Evolutionary conservation across 2,888 invertebrate genomes (phyloP).

Genomic region (Acanthococcus lagerstroemiae): DNA sequence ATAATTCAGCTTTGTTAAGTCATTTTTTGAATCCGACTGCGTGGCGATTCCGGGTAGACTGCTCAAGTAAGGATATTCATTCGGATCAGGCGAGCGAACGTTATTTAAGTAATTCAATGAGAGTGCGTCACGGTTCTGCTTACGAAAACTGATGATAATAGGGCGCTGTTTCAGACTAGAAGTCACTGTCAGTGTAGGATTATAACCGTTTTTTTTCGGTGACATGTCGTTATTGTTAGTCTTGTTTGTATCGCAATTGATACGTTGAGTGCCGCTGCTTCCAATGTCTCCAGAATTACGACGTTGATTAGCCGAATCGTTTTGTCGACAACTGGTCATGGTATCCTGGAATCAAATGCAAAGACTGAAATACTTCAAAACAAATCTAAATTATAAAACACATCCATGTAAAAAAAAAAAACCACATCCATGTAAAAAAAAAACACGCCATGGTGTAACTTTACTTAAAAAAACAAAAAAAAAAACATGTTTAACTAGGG

Average conservation of each 20-base stretch:
- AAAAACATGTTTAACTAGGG: no score
- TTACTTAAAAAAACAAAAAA: no score
- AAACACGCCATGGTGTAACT: no score
- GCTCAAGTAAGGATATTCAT: neutral
- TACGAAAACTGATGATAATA: constrained; percentile 15
- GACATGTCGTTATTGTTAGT: neutral
- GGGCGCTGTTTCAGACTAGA: constrained; percentile 3
- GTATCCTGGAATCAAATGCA: no score
- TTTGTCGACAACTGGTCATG: neutral
- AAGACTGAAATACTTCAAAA: no score
- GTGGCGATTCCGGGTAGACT: constrained; percentile 20
- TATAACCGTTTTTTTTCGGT: no score
- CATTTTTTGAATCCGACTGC: no score
- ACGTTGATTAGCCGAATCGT: neutral
- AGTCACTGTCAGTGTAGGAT: no score
- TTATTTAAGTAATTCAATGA: neutral
- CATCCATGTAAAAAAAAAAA: neutral
- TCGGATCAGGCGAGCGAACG: neutral
- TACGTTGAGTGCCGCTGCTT: constrained; percentile 2
- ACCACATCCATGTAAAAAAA: no score
- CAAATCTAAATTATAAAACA: neutral
- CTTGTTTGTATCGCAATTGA: constrained; percentile 14
- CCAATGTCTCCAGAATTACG: constrained; percentile 17
- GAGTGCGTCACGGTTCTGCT: neutral
- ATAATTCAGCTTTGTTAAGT: no score